Base-by-base conservation (phyloP, 2,888 invertebrate species). In the Entomobrya proxima region DNA sequence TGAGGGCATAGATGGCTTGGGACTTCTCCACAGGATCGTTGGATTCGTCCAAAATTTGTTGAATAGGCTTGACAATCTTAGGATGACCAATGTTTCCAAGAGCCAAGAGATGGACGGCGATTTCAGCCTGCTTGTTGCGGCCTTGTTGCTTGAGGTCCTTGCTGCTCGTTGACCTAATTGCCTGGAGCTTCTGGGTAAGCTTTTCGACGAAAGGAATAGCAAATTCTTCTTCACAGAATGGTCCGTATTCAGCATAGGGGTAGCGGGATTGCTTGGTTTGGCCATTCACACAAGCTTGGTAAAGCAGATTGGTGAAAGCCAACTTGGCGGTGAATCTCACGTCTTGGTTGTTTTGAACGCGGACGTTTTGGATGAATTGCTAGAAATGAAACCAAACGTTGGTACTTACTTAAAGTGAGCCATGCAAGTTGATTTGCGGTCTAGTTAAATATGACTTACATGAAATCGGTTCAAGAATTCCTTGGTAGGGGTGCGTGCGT, bases 1-100 rank as follows among this genome's bases (percentile, higher is more conserved):
- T 90, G 80, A 92, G 85, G 35, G 92, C 91, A 82, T 90, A 91
- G 58, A 92, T 89, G 37, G 92, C 92, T 24, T 90, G 88, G 44
- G 91, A 87, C 35, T 92, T 89, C 47, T 90, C 85, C 24, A 90
- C 87, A 1, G 91, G 85, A 47, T 88, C 79, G 15, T 87, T 82
- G 47, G 83, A 89, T 69, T 90, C 89, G 11, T 88, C 90, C 18
- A 92, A 76, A 79, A 91, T 86, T n/a, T 88, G 69, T 27, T 90
- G 89, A 4, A 92, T 86, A 32, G 89, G 37, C 1, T 90, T 90
- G 21, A 92, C 24, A 35, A 91, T 89, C 4, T 90, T 90, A 15
- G 89, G 88, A 55, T 91, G 89, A 47, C 92, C 92, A 37, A 92
- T 90, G 88, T 92, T 92, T 21, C 92, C 92, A 27, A 91, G 89